Evolutionary conservation across 2,888 invertebrate genomes (phyloP).

Genomic region (Nomada hirtipes): DNA sequence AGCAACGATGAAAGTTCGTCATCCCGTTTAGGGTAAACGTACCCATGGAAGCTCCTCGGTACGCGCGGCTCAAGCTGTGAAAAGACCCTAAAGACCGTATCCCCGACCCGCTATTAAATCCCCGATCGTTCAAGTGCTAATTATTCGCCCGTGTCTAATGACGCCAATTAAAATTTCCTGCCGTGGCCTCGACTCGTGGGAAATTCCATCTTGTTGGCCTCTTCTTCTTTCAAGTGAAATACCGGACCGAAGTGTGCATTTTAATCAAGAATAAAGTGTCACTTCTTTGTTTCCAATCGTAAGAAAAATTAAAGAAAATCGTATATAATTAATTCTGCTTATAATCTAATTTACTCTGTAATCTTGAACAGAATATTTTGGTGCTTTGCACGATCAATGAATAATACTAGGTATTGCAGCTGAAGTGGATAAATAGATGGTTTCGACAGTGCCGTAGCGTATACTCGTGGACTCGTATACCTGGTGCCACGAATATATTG

Average conservation of each 20-base stretch:
- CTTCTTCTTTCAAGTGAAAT: slow-evolving; percentile 10
- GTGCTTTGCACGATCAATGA: neutral
- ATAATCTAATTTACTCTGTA: no score
- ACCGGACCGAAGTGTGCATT: slow-evolving; percentile 6
- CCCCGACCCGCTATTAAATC: slow-evolving; percentile 62
- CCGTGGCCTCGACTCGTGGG: slow-evolving; percentile 42
- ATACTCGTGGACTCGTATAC: slow-evolving; percentile 7
- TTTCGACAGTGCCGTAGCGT: slow-evolving; percentile 7
- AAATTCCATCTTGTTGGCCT: slow-evolving; percentile 59
- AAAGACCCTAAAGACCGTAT: slow-evolving; percentile 65
- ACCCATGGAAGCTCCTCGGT: slow-evolving; percentile 52
- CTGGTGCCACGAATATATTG: slow-evolving; percentile 65
- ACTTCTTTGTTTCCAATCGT: no score
- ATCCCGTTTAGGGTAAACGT: slow-evolving; percentile 56
- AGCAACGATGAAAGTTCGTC: slow-evolving; percentile 63
- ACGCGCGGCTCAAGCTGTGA: slow-evolving; percentile 52
- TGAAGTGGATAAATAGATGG: slow-evolving; percentile 26
- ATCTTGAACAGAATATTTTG: no score
- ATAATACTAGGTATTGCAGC: neutral
- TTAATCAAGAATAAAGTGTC: no score
- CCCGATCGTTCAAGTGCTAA: slow-evolving; percentile 72
- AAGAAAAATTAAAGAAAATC: no score
- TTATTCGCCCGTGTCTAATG: slow-evolving; percentile 71
- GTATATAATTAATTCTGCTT: no score
- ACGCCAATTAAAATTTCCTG: slow-evolving; percentile 72